These are phyloP conservation scores for Smittia aterrima DNA, from an alignment of 2,888 invertebrate genomes.

Conservation along the genomic window DNA sequence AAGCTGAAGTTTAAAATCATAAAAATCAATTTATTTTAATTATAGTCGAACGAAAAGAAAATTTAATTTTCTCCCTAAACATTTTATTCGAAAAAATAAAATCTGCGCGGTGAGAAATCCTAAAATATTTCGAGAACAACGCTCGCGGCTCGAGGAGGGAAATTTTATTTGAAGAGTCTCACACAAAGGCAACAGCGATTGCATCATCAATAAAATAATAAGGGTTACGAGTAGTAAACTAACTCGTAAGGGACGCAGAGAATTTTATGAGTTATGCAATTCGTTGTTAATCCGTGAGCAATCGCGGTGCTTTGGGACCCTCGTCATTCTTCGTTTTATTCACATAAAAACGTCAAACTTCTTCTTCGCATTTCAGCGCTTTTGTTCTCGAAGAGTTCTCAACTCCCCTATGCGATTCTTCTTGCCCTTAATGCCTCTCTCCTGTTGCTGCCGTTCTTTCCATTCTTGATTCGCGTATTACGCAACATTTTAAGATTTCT, in stretches of 20 bases:
- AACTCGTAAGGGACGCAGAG: not conserved
- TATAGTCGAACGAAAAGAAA: not conserved
- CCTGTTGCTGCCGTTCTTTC: not conserved
- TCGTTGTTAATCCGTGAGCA: not conserved
- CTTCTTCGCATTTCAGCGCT: not conserved
- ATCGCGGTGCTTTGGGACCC: not conserved
- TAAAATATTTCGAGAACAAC: not conserved
- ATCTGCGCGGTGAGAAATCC: not conserved
- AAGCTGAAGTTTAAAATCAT: not conserved
- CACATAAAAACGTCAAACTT: not conserved
- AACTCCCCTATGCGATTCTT: not conserved
- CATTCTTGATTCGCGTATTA: conserved; percentile 9
- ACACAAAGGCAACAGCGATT: not conserved
- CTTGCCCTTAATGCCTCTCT: not conserved
- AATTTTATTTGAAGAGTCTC: not conserved
- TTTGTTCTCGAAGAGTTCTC: not conserved
- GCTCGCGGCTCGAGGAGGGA: not conserved
- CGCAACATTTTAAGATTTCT: conserved; percentile 12
- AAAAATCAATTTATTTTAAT: conserved; percentile 11
- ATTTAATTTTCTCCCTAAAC: not conserved
- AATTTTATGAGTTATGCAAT: not conserved
- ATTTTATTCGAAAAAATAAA: not conserved
- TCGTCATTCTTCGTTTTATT: not conserved
- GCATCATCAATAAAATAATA: conserved; percentile 19
- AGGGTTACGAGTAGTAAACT: not conserved